Evolutionary conservation across 2,888 invertebrate species (phyloP), one percentile per base, ranked within the genome.

Genomic region (Aleiodes testaceus): DNA sequence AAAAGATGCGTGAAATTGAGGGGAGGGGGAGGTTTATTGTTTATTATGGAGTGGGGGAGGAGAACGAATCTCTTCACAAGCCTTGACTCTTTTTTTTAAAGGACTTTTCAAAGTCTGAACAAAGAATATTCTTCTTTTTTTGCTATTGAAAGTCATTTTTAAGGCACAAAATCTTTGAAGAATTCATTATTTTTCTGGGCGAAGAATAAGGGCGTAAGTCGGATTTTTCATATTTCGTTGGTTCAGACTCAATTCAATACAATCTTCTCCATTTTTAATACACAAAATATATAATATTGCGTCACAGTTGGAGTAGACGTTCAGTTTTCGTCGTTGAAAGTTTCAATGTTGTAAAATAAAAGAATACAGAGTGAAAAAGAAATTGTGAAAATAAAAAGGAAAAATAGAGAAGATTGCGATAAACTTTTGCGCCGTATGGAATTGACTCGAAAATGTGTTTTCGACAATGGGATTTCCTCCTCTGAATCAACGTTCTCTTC

Each of bases 401-500:
- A 45, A 64, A 59, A 65, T 64, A 49, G 63, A 67, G 64, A 65
- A 65, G 47, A 50, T 47, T 53, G 70, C 53, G 64, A 64, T 64
- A 69, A 69, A 64, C 64, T 69, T 64, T 52, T 45, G 42, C 44
- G 9, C 16, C 45, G 14, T 53, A 64, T 45, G 45, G 69, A 64
- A 59, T 59, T 20, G 63, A 63, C 44, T 64, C 26, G 64, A 69
- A 69, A 59, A 59, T 59, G 53, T 64, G 64, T 64, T 69, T 69
- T 69, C 44, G 53, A 64, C 64, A 64, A 64, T 64, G 64, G 52
- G 53, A 65, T 69, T 65, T 65, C 44, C 64, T 69, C 20, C 45
- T 14, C 26, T n/a, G n/a, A 26, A n/a, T 26, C 53, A n/a, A 22
- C n/a, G 26, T 36, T 36, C 53, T 12, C 30, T 22, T 53, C 14